phyloP scores from a whole-genome alignment of 2,888 invertebrate species.

The Malthinus flaveolus region DNA sequence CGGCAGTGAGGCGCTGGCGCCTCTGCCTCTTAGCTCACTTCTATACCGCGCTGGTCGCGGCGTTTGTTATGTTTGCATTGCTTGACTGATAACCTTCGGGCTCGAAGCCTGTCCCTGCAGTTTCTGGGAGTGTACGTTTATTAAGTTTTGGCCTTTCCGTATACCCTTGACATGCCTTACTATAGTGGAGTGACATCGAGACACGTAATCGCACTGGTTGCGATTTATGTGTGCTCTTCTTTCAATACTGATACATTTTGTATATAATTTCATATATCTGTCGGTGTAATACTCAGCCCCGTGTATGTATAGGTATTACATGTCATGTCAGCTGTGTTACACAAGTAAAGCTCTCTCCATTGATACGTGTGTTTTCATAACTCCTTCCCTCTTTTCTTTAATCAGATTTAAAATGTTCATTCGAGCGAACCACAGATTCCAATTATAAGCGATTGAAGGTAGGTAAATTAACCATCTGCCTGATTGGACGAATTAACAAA shows the following conservation, averaged over 20 bases:
- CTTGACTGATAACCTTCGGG: slow-evolving; percentile 52
- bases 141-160: slow-evolving; percentile 47
- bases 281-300: slow-evolving; percentile 55
- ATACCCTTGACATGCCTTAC: slow-evolving; percentile 52
- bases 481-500: too few relatives aligned
- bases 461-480: too few relatives aligned
- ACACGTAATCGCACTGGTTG: slow-evolving; percentile 28
- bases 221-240: slow-evolving; percentile 40
- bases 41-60: slow-evolving; percentile 54
- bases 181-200: slow-evolving; percentile 48
- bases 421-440: too few relatives aligned
- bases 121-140: slow-evolving; percentile 45
- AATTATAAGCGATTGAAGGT: too few relatives aligned
- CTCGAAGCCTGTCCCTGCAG: slow-evolving; percentile 45
- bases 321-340: slow-evolving; percentile 57
- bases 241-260: slow-evolving; percentile 45
- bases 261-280: slow-evolving; percentile 43
- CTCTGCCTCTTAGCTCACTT: slow-evolving; percentile 38
- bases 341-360: slow-evolving; percentile 58
- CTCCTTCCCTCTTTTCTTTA: slow-evolving; percentile 1
- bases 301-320: slow-evolving; percentile 55
- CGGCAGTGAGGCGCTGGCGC: slow-evolving; percentile 60
- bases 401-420: too few relatives aligned
- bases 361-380: slow-evolving; percentile 35
- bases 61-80: slow-evolving; percentile 51